These are phyloP conservation scores for Rhincodon typus DNA, from an alignment of 2,797 vertebrate species.

Conservation along the genomic window DNA sequence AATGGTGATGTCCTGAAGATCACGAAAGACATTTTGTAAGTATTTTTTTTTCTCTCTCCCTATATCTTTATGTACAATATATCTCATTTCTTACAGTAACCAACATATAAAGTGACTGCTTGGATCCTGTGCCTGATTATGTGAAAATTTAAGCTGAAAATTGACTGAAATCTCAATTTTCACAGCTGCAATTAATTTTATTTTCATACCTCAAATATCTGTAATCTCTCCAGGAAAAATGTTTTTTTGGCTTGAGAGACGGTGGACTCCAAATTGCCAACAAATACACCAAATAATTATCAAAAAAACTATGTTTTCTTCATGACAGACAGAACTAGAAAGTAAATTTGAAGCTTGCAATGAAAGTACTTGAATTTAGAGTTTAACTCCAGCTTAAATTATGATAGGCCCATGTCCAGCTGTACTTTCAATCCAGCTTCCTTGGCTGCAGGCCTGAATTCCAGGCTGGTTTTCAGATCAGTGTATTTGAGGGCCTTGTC, in stretches of 20 bases:
- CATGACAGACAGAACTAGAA: not conserved
- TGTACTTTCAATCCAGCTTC: not conserved
- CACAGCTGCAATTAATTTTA: not conserved
- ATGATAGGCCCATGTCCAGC: slow-evolving; percentile 17
- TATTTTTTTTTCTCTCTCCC: not conserved
- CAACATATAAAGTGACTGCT: not conserved
- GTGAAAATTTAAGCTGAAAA: not conserved
- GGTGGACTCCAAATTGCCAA: not conserved
- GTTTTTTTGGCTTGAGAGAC: not conserved
- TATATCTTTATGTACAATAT: not conserved
- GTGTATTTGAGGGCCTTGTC: not conserved
- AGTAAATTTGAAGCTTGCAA: not conserved
- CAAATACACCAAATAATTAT: slow-evolving; percentile 13
- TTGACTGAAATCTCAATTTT: not conserved
- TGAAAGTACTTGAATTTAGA: not conserved
- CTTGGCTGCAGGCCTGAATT: not conserved
- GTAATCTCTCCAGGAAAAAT: slow-evolving; percentile 20
- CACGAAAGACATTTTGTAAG: not conserved
- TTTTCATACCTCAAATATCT: slow-evolving; percentile 13
- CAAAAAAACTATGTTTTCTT: slow-evolving; percentile 14
- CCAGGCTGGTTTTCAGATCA: slow-evolving; percentile 28
- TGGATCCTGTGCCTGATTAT: not conserved
- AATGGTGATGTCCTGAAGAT: not conserved
- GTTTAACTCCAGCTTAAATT: not conserved
- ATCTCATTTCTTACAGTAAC: not conserved